Evolutionary conservation across 2,797 vertebrate genomes (phyloP).

Genomic region (Peromyscus eremicus): DNA sequence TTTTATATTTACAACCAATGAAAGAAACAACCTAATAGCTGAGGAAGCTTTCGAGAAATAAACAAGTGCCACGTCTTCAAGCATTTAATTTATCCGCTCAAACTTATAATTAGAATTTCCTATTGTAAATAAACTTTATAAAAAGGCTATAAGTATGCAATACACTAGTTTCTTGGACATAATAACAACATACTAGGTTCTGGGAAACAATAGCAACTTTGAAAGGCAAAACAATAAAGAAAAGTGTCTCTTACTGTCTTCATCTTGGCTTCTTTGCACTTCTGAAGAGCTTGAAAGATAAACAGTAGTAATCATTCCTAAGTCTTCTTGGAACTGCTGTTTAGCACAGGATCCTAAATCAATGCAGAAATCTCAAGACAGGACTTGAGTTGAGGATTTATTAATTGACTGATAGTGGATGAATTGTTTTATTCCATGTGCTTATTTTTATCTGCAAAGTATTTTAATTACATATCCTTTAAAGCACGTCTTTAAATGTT

Average conservation of each 20-base stretch:
- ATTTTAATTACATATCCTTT: constrained; percentile 28
- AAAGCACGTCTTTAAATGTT: constrained; percentile 1
- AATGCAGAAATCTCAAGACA: background rate
- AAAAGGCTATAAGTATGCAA: background rate
- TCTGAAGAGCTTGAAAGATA: constrained; percentile 18
- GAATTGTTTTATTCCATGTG: constrained; percentile 7
- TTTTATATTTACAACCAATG: background rate
- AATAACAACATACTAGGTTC: background rate
- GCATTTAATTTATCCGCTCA: background rate
- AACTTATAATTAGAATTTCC: background rate
- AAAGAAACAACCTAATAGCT: background rate
- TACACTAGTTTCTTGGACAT: background rate
- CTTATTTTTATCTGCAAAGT: constrained; percentile 34
- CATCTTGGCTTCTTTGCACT: background rate
- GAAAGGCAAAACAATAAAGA: background rate
- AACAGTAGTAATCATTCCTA: background rate
- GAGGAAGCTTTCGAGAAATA: background rate
- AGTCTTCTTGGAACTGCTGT: background rate
- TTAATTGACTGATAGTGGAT: background rate
- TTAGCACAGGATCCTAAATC: background rate
- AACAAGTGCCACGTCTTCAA: background rate
- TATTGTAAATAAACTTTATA: background rate
- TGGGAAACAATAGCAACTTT: background rate
- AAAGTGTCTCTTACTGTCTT: background rate
- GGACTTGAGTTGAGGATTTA: background rate